phyloP scores from a whole-genome alignment of 2,113 vertebrate genomes.

The Puntigrus tetrazona region DNA sequence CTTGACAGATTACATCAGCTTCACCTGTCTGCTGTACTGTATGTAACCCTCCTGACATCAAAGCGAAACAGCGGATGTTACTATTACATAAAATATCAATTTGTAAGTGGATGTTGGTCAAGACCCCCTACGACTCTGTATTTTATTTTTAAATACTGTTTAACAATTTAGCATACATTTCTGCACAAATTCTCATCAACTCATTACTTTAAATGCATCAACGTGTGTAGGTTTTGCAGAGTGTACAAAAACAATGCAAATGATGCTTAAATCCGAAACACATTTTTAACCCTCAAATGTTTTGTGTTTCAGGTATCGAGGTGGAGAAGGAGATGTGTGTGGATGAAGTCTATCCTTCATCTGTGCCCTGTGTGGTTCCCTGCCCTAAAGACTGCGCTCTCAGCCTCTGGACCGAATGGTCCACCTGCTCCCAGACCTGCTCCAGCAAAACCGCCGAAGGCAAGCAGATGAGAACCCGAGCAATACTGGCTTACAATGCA shows the following conservation, averaged over 20 bases:
- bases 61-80: slow-evolving; percentile 43
- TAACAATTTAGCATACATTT: slow-evolving; percentile 13
- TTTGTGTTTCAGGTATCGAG: slow-evolving; percentile 78
- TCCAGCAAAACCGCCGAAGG: slow-evolving; percentile 95
- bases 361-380: slow-evolving; percentile 83
- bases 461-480: slow-evolving; percentile 88
- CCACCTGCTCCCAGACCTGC: slow-evolving; percentile 96
- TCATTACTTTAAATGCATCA: background rate
- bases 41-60: slow-evolving; percentile 53
- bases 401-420: slow-evolving; percentile 90
- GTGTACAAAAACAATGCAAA: background rate
- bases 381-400: slow-evolving; percentile 94
- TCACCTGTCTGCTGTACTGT: background rate
- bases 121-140: slow-evolving; percentile 51
- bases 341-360: slow-evolving; percentile 80
- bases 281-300: background rate
- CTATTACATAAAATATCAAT: slow-evolving; percentile 67
- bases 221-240: background rate
- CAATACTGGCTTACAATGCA: slow-evolving; percentile 87
- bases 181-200: background rate
- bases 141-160: slow-evolving; percentile 55
- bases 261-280: background rate
- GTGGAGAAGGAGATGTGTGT: slow-evolving; percentile 85
- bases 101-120: slow-evolving; percentile 29
- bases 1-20: background rate